Base-by-base conservation (phyloP, 2,113 vertebrate genomes). In the Platycercus adscitus region DNA sequence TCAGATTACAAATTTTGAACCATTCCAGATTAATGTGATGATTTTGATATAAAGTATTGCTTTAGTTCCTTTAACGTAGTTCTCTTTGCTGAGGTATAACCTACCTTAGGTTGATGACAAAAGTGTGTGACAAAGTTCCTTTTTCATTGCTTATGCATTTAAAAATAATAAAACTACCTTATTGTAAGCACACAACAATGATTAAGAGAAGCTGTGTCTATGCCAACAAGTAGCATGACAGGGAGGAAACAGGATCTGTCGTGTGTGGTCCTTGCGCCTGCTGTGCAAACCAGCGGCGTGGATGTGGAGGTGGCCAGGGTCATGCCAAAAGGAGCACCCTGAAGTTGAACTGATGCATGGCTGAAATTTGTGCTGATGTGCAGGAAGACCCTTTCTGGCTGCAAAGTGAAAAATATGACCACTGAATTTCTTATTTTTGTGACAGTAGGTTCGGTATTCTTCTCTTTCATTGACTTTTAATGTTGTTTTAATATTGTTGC, bases 291-390 rank as follows among this genome's bases (percentile, higher is more conserved):
- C 7, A 12, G 17, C 29, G 53, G 19, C 58, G 33, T 1, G 43
- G 16, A 26, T 23, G 11, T 31, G 68, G 71, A 64, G 44, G 39
- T 55, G 39, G 6, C 56, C 37, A 46, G 43, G 29, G 50, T 50
- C 2, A 1, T 33, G 25, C 39, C 18, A 17, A 43, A 33, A 44
- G 9, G 41, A 52, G 3, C 46, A 7, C 55, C 41, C 33, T 26
- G 19, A 29, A 49, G 43, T 19, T 50, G 20, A 85, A 25, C n/a
- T 18, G 39, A 26, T 0, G 0, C 3, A 17, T 7, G 16, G 13
- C 50, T 18, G 24, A 75, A 58, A 39, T 11, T 6, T 13, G 11
- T 11, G 17, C 33, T 1, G 0, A 6, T 24, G 29, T 1, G 25
- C 19, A 80, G 73, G 19, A 44, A 60, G 43, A 46, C 11, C 7